phyloP scores from a whole-genome alignment of 2,113 vertebrate genomes.

The Petrocephalus microphthalmus region DNA sequence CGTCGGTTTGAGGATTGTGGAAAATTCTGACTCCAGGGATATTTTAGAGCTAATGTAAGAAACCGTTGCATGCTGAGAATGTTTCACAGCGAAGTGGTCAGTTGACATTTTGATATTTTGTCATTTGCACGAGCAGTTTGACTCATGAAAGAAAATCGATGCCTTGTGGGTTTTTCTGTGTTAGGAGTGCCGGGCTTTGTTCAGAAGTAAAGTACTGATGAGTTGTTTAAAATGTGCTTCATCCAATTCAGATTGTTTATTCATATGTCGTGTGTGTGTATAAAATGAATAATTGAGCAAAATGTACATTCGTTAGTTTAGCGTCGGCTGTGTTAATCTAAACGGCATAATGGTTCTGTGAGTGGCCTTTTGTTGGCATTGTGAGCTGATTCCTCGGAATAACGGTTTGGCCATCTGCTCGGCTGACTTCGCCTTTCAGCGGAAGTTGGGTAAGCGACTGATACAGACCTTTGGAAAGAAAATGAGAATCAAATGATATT shows the following conservation, averaged over 20 bases:
- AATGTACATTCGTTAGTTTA: background rate
- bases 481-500: background rate
- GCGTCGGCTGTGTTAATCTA: background rate
- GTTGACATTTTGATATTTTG: background rate
- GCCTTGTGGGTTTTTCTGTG: background rate
- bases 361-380: background rate
- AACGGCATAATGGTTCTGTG: background rate
- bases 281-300: background rate
- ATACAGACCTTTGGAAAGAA: background rate
- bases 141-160: background rate
- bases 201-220: background rate
- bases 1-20: background rate
- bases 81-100: background rate
- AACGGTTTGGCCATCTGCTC: background rate
- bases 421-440: background rate
- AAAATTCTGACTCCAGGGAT: background rate
- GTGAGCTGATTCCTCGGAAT: background rate
- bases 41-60: background rate
- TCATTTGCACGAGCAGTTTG: background rate
- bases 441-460: background rate
- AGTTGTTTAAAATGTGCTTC: background rate
- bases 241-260: background rate
- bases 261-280: background rate
- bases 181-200: background rate
- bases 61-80: background rate